Conservation (phyloP, 1,140 invertebrate species). For the Hetaerina americana region DNA sequence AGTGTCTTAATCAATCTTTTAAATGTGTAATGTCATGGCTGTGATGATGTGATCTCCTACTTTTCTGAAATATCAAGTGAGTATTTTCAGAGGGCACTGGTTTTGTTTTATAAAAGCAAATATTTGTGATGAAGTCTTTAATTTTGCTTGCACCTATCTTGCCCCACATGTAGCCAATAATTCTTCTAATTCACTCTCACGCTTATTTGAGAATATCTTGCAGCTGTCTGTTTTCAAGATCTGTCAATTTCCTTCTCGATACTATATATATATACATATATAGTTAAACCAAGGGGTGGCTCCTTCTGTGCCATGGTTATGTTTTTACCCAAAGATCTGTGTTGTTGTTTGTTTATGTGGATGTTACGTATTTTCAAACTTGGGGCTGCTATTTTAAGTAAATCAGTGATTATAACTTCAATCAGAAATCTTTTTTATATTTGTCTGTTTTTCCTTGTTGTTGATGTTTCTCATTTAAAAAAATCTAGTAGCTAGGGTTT, state of each 20-base stretch:
- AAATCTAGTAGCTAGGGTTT: background rate
- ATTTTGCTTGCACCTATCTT: background rate
- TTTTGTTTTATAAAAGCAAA: background rate
- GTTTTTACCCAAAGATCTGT: background rate
- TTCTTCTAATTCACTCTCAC: background rate
- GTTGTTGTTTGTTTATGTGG: background rate
- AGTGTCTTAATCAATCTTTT: background rate
- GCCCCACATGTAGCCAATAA: background rate
- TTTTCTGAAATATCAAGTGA: background rate
- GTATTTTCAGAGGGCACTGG: background rate
- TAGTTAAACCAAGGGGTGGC: background rate
- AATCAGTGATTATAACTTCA: background rate
- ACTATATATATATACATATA: no score
- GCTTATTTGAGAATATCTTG: background rate
- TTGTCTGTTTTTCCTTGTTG: background rate
- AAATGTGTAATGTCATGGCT: background rate
- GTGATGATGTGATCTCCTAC: background rate
- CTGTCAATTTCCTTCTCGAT: background rate
- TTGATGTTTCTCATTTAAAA: background rate
- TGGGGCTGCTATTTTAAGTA: background rate
- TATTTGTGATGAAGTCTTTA: background rate
- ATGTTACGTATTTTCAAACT: background rate
- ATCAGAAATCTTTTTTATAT: background rate
- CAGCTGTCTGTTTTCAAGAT: background rate
- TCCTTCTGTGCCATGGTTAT: background rate